These are phyloP conservation scores for Brevimyrus niger DNA, from an alignment of 2,113 vertebrate genomes.

Conservation along the genomic window DNA sequence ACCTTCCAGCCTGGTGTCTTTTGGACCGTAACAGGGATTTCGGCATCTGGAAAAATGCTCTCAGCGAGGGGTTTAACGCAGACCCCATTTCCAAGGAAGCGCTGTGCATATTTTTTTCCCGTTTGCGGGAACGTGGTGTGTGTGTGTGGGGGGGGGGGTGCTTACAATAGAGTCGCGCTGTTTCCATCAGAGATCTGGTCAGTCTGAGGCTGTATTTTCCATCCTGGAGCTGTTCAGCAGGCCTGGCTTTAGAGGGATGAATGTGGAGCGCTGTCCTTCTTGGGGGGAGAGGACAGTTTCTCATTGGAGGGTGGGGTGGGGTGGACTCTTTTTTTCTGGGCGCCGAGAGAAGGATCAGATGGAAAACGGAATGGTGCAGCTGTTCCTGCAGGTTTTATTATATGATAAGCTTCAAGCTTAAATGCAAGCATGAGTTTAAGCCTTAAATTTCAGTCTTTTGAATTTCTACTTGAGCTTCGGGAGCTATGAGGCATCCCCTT, in stretches of 20 bases:
- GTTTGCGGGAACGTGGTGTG: background rate
- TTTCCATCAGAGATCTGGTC: background rate
- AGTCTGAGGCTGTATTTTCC: background rate
- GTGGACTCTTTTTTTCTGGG: background rate
- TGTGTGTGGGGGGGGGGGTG: background rate
- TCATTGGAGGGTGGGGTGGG: background rate
- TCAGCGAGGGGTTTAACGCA: background rate
- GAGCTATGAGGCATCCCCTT: background rate
- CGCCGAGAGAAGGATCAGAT: background rate
- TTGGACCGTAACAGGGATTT: background rate
- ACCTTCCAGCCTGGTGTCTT: background rate
- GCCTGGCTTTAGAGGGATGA: background rate
- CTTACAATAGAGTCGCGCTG: background rate
- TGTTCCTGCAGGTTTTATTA: background rate
- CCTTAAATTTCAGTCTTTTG: background rate
- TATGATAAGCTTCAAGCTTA: background rate
- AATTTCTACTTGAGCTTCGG: background rate
- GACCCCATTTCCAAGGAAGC: background rate
- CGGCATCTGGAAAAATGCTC: background rate
- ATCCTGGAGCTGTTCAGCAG: background rate
- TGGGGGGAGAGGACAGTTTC: background rate
- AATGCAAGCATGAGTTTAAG: background rate
- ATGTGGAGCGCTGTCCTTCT: background rate
- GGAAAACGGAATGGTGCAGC: background rate
- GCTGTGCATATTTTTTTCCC: background rate